Base-by-base conservation (phyloP, 2,113 vertebrate species). In the Synodontis membranacea region DNA sequence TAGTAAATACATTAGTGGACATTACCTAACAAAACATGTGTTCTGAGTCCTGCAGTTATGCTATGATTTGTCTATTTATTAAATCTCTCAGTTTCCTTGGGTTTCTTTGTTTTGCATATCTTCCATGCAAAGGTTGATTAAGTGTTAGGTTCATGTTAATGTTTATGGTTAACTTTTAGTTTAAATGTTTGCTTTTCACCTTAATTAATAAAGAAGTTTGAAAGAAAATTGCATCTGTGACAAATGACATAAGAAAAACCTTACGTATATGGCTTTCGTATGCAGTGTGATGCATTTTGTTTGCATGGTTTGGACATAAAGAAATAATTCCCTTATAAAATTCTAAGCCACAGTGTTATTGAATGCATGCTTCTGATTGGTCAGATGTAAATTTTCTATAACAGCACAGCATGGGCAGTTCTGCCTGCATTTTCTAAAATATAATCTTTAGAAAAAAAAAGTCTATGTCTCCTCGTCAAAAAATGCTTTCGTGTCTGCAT, bases 401-500 rank as follows among this genome's bases (percentile, higher is more conserved):
- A 28, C 23, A 50, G 44, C 14, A 50, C 2, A 50, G 12, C 28
- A n/a, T 50, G 14, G 28, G 19, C 42, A n/a, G 70, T 44, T 74
- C 39, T 12, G 9, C 70, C 54, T 74, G 34, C 39, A 74, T 4
- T 44, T 74, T 74, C 39, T 44, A 74, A 44, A 5, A 74, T 10
- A 70, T 70, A 39, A 44, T 28, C 0, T 1, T 44, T 9, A 46
- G 70, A 5, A 44, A 28, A 37, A 64, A 39, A 12, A 7, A 42
- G 39, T 25, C 39, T 23, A 74, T 74, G 42, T 28, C 11, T 44
- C 4, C 34, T 84, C 75, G 54, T 88, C 62, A 79, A 83, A 83
- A 83, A 88, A 52, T 34, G 11, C 74, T 86, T 85, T 44, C 70
- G 82, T 83, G 74, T 31, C 37, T 48, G 44, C 52, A 75, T 85